phyloP scores from a whole-genome alignment of 2,888 invertebrate genomes.

The Odontothrips loti region DNA sequence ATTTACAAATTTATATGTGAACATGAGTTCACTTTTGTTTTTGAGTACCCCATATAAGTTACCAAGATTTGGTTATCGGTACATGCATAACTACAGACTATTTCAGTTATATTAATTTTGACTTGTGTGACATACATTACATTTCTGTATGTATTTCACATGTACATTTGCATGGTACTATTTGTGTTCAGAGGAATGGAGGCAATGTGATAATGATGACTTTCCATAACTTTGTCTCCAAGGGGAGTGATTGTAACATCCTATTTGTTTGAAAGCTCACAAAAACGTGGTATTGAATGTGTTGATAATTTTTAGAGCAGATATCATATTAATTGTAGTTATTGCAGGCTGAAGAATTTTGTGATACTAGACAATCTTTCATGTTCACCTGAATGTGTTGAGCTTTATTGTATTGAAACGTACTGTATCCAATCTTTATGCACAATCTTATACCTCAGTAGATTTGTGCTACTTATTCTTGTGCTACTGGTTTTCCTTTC shows the following conservation, averaged over 20 bases:
- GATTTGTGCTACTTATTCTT: too few species aligned
- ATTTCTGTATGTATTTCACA: neutral
- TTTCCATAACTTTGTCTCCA: too few species aligned
- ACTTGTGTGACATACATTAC: neutral
- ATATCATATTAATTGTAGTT: neutral
- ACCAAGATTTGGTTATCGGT: neutral
- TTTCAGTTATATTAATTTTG: neutral
- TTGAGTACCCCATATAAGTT: too few species aligned
- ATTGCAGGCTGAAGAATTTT: neutral
- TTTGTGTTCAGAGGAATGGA: neutral
- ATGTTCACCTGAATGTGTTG: neutral
- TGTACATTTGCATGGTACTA: neutral
- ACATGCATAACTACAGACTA: neutral
- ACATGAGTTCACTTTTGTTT: too few species aligned
- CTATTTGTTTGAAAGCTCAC: neutral
- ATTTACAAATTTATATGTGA: too few species aligned
- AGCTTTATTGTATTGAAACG: neutral
- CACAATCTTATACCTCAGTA: too few species aligned
- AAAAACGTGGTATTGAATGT: neutral
- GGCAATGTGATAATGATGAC: too few species aligned
- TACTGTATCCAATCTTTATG: neutral
- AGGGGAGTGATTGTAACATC: neutral
- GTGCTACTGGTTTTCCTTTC: too few species aligned
- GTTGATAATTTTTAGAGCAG: neutral
- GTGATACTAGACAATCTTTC: constrained; percentile 18